A percentile compares a stretch with the other conserved stretches of the same genome.
These are phyloP conservation scores for Amiota minor DNA, from an alignment of 2,888 invertebrate species.

Conservation along the genomic window DNA sequence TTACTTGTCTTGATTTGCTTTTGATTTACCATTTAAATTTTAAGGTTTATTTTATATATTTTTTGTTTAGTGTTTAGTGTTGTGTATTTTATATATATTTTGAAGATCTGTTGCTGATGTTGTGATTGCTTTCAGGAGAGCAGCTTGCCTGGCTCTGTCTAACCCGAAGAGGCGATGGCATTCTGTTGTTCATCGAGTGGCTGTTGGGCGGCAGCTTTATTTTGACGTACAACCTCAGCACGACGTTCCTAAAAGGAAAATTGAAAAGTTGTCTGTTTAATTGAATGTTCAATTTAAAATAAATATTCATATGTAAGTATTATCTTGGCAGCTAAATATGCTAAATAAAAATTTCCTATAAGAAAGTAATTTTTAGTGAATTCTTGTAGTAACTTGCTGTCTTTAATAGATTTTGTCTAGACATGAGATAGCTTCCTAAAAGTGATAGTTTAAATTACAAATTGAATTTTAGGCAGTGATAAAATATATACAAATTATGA, in stretches of 20 bases:
- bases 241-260: conserved; percentile 85
- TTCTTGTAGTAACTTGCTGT: too few species aligned
- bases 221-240: conserved; percentile 92
- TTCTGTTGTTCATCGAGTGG: conserved; percentile 75
- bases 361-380: too few species aligned
- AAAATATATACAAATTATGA: too few species aligned
- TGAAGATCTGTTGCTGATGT: conserved; percentile 21
- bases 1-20: conserved; percentile 29
- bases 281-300: conserved; percentile 20
- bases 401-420: too few species aligned
- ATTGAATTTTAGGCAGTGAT: too few species aligned
- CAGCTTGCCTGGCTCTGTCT: conserved; percentile 59
- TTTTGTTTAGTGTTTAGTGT: conserved; percentile 18
- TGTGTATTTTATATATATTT: neutral
- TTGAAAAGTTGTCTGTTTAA: conserved; percentile 12
- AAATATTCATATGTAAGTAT: too few species aligned
- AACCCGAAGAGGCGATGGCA: conserved; percentile 81
- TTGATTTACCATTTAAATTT: conserved; percentile 28
- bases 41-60: neutral
- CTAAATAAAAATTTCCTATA: too few species aligned
- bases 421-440: too few species aligned
- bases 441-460: too few species aligned
- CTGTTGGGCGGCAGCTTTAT: conserved; percentile 78
- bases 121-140: conserved; percentile 3
- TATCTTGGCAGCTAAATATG: too few species aligned